Evolutionary conservation across 2,113 vertebrate genomes (phyloP).

Genomic region (Triplophysa siluroides): DNA sequence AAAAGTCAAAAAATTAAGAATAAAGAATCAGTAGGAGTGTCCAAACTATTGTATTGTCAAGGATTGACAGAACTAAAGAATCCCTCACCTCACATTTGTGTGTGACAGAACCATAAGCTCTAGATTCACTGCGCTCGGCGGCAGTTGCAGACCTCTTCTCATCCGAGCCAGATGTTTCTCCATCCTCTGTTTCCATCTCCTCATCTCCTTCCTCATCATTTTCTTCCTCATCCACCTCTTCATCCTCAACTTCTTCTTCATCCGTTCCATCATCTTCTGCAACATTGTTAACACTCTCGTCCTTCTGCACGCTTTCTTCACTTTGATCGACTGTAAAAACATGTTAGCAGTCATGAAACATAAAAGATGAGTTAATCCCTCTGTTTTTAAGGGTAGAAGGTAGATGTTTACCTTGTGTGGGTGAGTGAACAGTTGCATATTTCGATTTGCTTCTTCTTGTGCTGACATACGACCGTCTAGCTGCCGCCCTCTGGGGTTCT

Average conservation of each 20-base stretch:
- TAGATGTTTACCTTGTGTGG: slow-evolving; percentile 63
- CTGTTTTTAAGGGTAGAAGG: background rate
- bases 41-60: background rate
- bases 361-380: background rate
- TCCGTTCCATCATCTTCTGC: slow-evolving; percentile 33
- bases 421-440: slow-evolving; percentile 59
- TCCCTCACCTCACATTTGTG: slow-evolving; percentile 92
- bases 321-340: slow-evolving; percentile 47
- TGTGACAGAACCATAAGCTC: slow-evolving; percentile 89
- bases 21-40: background rate
- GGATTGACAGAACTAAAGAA: background rate
- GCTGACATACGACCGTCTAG: slow-evolving; percentile 64
- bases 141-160: slow-evolving; percentile 72
- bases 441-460: slow-evolving; percentile 72
- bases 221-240: slow-evolving; percentile 13
- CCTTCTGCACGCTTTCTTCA: slow-evolving; percentile 57
- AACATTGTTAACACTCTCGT: background rate
- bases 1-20: too few relatives aligned
- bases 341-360: background rate
- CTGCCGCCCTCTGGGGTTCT: slow-evolving; percentile 65
- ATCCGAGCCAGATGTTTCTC: slow-evolving; percentile 52
- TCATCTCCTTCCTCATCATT: background rate
- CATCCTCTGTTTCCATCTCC: slow-evolving; percentile 52
- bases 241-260: slow-evolving; percentile 33
- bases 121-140: slow-evolving; percentile 85